Evolutionary conservation across 2,797 vertebrate genomes (phyloP).

Genomic region (Macroramphosus scolopax): DNA sequence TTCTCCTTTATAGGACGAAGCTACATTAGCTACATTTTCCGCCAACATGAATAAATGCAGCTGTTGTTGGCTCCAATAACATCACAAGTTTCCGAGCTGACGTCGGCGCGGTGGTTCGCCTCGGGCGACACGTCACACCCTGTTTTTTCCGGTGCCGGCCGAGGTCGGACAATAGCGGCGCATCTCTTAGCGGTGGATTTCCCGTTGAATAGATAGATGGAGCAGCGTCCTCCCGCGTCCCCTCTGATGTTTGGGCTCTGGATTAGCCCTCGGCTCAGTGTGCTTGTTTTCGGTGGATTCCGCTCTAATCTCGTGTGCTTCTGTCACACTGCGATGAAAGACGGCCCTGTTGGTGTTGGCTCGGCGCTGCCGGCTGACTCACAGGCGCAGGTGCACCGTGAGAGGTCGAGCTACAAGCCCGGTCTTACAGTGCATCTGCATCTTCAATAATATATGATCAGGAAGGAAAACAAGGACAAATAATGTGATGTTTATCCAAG

Average conservation of each 20-base stretch:
- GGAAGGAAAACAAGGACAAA: slow-evolving; percentile 26
- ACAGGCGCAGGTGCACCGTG: slow-evolving; percentile 69
- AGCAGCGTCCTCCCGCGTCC: slow-evolving; percentile 57
- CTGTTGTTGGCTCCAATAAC: slow-evolving; percentile 19
- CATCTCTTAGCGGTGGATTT: slow-evolving; percentile 62
- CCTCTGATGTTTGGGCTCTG: slow-evolving; percentile 69
- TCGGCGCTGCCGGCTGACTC: slow-evolving; percentile 53
- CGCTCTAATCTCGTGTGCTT: slow-evolving; percentile 66
- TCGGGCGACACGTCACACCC: slow-evolving; percentile 59
- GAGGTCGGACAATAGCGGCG: slow-evolving; percentile 47
- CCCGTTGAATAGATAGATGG: slow-evolving; percentile 55
- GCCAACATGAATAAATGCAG: slow-evolving; percentile 17
- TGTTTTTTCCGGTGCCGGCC: slow-evolving; percentile 53
- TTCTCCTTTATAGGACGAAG: no score
- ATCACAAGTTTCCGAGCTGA: slow-evolving; percentile 33
- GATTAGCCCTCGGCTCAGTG: slow-evolving; percentile 67
- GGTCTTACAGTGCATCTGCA: slow-evolving; percentile 10
- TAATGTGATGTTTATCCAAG: no score
- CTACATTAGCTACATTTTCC: no score
- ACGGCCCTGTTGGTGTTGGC: slow-evolving; percentile 74
- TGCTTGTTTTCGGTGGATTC: slow-evolving; percentile 71
- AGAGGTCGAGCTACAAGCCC: slow-evolving; percentile 28
- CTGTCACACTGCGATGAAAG: slow-evolving; percentile 72
- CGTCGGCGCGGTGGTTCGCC: slow-evolving; percentile 41
- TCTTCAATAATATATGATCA: no score